Base-by-base conservation (phyloP, 2,888 invertebrate genomes). In the Nomada goodeniana region DNA sequence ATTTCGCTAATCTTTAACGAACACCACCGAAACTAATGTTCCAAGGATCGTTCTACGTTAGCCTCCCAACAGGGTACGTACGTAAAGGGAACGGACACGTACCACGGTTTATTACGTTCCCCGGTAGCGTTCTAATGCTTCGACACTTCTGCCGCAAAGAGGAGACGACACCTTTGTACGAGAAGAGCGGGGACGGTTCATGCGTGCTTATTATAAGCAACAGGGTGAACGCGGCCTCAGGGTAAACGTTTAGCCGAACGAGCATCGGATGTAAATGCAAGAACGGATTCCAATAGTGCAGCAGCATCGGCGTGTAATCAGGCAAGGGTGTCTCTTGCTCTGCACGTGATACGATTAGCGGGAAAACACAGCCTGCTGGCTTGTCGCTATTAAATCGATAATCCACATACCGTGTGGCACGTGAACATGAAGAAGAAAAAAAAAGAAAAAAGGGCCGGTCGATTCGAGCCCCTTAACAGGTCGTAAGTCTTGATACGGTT, bases 341-440 rank as follows among this genome's bases (percentile, higher is more conserved):
- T 86, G 36, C 67, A 61, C 61, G 76, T 36, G 71, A 59, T 60
- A 78, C 69, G 77, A 83, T 87, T 82, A 85, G 74, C 83, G 83
- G 83, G 44, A 81, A 83, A 87, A 74, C 77, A 82, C 78, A 81
- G 79, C 70, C 73, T 69, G 61, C 72, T 80, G 82, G 75, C 47
- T 79, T 50, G 72, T 70, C 68, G 61, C 42, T 72, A 69, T 80
- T 80, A 75, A 78, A 82, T 83, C 83, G 82, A 83, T 83, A 83
- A 83, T 82, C 71, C 74, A 74, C 70, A 13, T 59, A 68, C 47
- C 63, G 80, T 80, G 50, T 63, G 55, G 55, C 80, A 68, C 36
- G 80, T 23, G 70, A 60, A 79, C 74, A 23, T 80, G 81, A 75
- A 81, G 1, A n/a, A n/a, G n/a, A n/a, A n/a, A n/a, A n/a, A n/a